A percentile compares a stretch with the other conserved stretches of the same genome.
These are phyloP conservation scores for Poecile montanus DNA, from an alignment of 2,797 vertebrate species.

Conservation along the genomic window DNA sequence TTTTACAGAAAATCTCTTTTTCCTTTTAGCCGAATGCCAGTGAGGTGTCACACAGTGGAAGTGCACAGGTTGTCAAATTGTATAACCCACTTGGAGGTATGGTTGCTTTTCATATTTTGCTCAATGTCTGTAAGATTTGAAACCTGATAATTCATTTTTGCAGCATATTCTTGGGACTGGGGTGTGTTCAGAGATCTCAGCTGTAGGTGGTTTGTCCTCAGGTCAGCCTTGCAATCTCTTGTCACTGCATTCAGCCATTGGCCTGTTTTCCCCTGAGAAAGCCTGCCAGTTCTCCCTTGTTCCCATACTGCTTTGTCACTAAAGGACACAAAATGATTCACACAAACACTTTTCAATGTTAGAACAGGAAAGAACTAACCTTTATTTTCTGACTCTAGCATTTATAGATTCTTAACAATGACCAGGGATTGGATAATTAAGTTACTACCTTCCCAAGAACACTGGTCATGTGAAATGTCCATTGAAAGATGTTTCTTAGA, in stretches of 20 bases:
- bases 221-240: not conserved
- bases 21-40: not conserved
- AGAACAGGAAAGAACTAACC: too few species aligned
- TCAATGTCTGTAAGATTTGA: not conserved
- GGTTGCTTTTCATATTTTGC: not conserved
- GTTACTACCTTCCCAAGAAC: too few species aligned
- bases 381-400: too few species aligned
- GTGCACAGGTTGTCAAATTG: too few species aligned
- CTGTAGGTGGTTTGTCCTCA: too few species aligned
- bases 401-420: too few species aligned
- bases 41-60: fast-evolving
- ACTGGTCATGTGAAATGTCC: too few species aligned
- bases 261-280: not conserved
- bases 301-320: not conserved
- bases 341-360: too few species aligned
- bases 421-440: too few species aligned
- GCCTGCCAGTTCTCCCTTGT: not conserved
- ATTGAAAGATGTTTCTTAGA: too few species aligned
- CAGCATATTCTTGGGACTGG: not conserved
- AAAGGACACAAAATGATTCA: too few species aligned
- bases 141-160: too few species aligned
- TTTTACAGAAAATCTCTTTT: not conserved
- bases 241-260: not conserved
- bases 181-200: not conserved
- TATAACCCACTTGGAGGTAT: not conserved